Conservation (phyloP, 2,888 invertebrate species). For the Acanthosoma haemorrhoidale region DNA sequence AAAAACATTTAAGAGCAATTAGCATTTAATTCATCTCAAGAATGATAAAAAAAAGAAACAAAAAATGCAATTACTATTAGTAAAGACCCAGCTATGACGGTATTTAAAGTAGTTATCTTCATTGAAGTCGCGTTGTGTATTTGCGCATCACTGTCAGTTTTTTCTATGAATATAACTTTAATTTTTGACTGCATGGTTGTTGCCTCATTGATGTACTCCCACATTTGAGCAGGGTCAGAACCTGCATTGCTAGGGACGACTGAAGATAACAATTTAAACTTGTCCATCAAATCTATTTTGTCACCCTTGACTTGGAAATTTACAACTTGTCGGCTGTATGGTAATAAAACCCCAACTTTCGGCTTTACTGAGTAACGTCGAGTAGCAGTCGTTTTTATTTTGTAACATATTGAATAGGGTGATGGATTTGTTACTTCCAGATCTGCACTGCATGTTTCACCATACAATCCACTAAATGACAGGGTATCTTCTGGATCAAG, state of each 20-base stretch:
- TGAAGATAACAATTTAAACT: conserved; percentile 33
- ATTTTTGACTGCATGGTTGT: conserved; percentile 19
- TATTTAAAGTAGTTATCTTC: not conserved
- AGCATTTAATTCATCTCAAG: not conserved
- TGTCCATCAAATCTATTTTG: conserved; percentile 30
- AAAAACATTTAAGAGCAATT: no score
- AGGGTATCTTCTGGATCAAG: conserved; percentile 33
- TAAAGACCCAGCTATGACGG: not conserved
- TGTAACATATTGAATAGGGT: conserved; percentile 35
- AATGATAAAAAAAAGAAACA: conserved; percentile 3
- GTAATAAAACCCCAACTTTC: conserved; percentile 31
- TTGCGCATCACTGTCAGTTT: not conserved
- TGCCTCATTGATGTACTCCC: conserved; percentile 16
- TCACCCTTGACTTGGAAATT: conserved; percentile 30
- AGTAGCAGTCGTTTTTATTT: conserved; percentile 36
- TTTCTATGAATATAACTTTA: not conserved
- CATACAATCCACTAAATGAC: conserved; percentile 21
- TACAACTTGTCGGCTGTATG: conserved; percentile 30
- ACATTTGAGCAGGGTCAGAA: conserved; percentile 6
- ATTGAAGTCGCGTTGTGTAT: not conserved
- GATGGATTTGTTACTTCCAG: conserved; percentile 36
- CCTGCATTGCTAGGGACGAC: not conserved
- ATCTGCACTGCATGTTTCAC: conserved; percentile 8
- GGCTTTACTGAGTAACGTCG: conserved; percentile 33
- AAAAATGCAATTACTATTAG: not conserved